phyloP scores from a whole-genome alignment of 2,888 invertebrate species.

The Atrina japonica region DNA sequence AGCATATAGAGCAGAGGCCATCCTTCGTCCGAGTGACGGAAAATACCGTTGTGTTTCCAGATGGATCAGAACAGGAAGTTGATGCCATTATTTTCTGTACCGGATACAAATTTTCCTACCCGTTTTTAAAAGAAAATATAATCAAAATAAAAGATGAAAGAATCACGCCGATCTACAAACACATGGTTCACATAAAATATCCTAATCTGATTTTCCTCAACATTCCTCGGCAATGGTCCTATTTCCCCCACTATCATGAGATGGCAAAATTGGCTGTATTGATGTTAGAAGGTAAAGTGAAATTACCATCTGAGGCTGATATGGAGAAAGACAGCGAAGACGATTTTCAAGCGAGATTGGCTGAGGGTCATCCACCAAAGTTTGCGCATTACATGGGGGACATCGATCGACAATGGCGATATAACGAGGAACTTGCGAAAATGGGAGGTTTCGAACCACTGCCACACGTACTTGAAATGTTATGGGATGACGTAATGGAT shows the following conservation, averaged over 20 bases:
- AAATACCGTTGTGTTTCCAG: conserved; percentile 22
- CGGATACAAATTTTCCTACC: conserved; percentile 32
- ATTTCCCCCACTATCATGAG: too few species aligned
- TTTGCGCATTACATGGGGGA: conserved; percentile 38
- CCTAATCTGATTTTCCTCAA: conserved; percentile 33
- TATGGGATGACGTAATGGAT: conserved; percentile 18
- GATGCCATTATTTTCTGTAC: conserved; percentile 39
- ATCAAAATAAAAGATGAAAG: conserved; percentile 13
- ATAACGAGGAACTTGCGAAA: conserved; percentile 27
- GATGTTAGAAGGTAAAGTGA: conserved; percentile 29
- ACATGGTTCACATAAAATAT: too few species aligned
- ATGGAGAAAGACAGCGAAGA: conserved; percentile 33
- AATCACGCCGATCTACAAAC: too few species aligned
- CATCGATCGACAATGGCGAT: conserved; percentile 12
- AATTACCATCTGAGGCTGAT: conserved; percentile 30
- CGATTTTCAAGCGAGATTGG: conserved; percentile 22
- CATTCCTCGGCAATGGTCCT: conserved; percentile 22
- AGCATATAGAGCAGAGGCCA: too few species aligned
- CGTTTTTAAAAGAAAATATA: conserved; percentile 26
- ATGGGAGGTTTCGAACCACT: conserved; percentile 25
- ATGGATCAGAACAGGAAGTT: conserved; percentile 23
- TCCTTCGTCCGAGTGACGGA: too few species aligned
- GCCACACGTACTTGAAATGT: neutral
- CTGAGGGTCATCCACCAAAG: conserved; percentile 18
- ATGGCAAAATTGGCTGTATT: conserved; percentile 17